Percentiles rank a stretch among this genome's conserved stretches.
Evolutionary conservation across 2,888 invertebrate species (phyloP).

Genomic region (Dioctria rufipes): DNA sequence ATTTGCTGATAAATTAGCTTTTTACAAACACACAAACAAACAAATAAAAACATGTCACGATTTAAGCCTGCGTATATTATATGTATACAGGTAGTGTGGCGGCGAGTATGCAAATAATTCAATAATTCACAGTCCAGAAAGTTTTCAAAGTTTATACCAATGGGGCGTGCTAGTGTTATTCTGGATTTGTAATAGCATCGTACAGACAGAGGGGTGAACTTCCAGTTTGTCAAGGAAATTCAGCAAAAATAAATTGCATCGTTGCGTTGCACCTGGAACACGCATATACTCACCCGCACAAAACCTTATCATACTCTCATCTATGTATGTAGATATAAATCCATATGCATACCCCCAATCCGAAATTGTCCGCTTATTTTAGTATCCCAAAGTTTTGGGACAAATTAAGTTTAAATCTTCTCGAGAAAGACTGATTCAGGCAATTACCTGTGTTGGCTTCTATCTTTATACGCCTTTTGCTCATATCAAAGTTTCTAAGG

Average conservation of each 20-base stretch:
- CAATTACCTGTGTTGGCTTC: constrained; percentile 51
- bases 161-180: constrained; percentile 12
- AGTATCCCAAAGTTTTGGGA: constrained; percentile 48
- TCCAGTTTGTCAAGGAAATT: constrained; percentile 32
- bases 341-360: neutral
- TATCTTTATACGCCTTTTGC: constrained; percentile 28
- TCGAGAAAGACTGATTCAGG: constrained; percentile 56
- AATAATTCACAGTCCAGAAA: constrained; percentile 53
- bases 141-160: constrained; percentile 28
- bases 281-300: neutral
- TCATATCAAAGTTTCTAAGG: constrained; percentile 48
- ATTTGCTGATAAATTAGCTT: constrained; percentile 59
- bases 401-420: constrained; percentile 56
- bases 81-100: too few relatives aligned
- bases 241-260: constrained; percentile 22
- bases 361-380: constrained; percentile 30
- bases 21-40: constrained; percentile 49
- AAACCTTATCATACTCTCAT: neutral
- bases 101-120: constrained; percentile 45
- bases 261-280: neutral
- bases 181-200: constrained; percentile 34
- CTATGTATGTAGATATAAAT: too few relatives aligned
- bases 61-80: too few relatives aligned
- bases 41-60: constrained; percentile 49
- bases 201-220: constrained; percentile 22